Evolutionary conservation across 2,797 vertebrate genomes (phyloP).

Genomic region (Pseudocheirus occidentalis): DNA sequence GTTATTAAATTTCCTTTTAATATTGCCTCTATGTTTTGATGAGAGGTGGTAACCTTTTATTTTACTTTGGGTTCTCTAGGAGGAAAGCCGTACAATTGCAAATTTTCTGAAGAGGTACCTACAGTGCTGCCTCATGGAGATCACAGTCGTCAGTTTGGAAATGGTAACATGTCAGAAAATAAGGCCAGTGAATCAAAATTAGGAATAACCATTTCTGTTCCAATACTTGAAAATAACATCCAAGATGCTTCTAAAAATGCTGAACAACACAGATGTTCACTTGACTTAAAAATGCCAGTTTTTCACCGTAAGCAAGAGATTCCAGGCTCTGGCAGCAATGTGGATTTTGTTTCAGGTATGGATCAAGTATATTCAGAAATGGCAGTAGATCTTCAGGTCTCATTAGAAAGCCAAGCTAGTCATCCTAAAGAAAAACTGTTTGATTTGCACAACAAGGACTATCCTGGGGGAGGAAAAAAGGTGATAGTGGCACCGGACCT

Average conservation of each 20-base stretch:
- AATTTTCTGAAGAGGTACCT: conserved; percentile 83
- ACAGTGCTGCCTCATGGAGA: conserved; percentile 84
- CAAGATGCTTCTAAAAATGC: conserved; percentile 73
- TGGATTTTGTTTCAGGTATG: conserved; percentile 68
- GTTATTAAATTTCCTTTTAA: neutral
- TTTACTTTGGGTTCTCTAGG: conserved; percentile 85
- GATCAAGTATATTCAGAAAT: conserved; percentile 62
- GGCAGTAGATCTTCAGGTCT: conserved; percentile 65
- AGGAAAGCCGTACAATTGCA: conserved; percentile 88
- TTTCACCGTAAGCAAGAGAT: conserved; percentile 79
- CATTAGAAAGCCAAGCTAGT: conserved; percentile 69
- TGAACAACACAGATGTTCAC: conserved; percentile 62
- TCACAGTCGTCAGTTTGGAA: conserved; percentile 74
- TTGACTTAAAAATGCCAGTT: conserved; percentile 77
- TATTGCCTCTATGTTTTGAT: conserved; percentile 31
- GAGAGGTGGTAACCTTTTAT: conserved; percentile 55
- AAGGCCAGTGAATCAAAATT: conserved; percentile 74
- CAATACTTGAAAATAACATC: conserved; percentile 72
- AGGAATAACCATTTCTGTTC: conserved; percentile 59
- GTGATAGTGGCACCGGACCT: conserved; percentile 74
- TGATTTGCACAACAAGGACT: conserved; percentile 74
- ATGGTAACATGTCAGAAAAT: conserved; percentile 33
- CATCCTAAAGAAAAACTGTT: conserved; percentile 69
- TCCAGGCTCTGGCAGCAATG: conserved; percentile 55
- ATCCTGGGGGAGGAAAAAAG: conserved; percentile 59